phyloP scores from a whole-genome alignment of 2,888 invertebrate species.

The Trypoxylon attenuatum region DNA sequence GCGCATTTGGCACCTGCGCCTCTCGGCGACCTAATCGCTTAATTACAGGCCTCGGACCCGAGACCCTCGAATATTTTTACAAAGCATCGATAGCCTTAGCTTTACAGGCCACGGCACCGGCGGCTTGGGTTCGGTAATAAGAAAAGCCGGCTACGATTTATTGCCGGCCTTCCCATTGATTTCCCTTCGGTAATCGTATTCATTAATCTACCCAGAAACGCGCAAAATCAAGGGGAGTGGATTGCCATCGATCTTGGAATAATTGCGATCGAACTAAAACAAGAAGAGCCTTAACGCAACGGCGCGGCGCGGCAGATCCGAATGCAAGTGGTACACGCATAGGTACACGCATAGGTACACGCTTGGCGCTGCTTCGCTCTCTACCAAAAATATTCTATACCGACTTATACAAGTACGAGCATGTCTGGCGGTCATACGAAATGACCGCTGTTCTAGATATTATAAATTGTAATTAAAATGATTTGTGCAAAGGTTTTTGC shows the following conservation, averaged over 20 bases:
- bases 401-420: too few species aligned
- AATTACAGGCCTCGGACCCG: slow-evolving; percentile 36
- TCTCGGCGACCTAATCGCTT: slow-evolving; percentile 42
- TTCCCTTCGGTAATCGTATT: background rate
- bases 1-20: slow-evolving; percentile 37
- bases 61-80: slow-evolving; percentile 27
- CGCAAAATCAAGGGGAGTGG: background rate
- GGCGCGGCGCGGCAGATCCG: too few species aligned
- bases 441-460: too few species aligned
- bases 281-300: too few species aligned
- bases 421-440: too few species aligned
- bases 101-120: background rate
- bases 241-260: background rate
- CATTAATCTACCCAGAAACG: background rate
- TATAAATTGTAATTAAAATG: too few species aligned
- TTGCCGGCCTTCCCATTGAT: background rate
- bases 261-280: background rate
- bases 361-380: too few species aligned
- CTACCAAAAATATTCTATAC: too few species aligned
- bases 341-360: too few species aligned
- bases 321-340: too few species aligned
- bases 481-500: too few species aligned
- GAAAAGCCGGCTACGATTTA: background rate
- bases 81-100: background rate
- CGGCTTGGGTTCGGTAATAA: background rate